Evolutionary conservation across 1,140 invertebrate genomes (phyloP).

Genomic region (Cyphomyrmex costatus): DNA sequence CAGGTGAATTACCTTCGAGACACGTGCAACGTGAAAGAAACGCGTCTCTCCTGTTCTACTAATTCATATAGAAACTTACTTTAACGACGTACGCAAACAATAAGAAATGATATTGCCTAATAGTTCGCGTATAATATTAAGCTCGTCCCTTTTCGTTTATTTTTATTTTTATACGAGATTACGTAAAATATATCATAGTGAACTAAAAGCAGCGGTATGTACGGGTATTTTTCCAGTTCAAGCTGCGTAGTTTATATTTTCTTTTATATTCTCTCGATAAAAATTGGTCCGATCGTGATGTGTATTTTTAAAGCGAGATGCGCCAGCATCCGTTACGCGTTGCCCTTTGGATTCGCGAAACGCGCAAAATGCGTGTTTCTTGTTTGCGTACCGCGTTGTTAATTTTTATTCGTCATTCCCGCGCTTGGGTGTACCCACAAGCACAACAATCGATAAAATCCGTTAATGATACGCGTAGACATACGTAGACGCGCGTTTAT

Average conservation of each 20-base stretch:
- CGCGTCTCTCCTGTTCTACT: background rate
- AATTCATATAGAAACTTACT: background rate
- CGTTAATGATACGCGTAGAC: slow-evolving; percentile 51
- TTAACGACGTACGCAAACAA: background rate
- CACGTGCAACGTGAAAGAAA: slow-evolving; percentile 15
- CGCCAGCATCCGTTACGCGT: background rate
- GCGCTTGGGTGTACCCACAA: slow-evolving; percentile 19
- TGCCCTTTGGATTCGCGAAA: background rate
- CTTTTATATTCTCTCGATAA: background rate
- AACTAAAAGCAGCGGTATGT: background rate
- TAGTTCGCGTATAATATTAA: background rate
- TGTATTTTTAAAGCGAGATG: background rate
- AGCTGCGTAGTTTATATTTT: background rate
- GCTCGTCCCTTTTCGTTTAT: background rate
- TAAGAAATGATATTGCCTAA: background rate
- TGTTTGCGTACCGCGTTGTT: background rate
- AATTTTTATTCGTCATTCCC: slow-evolving; percentile 11
- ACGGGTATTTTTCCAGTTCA: background rate
- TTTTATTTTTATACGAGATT: background rate
- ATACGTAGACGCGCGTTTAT: background rate
- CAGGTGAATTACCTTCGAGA: slow-evolving; percentile 23
- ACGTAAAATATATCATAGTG: background rate
- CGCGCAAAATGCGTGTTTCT: background rate
- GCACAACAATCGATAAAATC: slow-evolving; percentile 59
- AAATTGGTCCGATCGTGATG: background rate